These are phyloP conservation scores for Aldabrachelys gigantea DNA, from an alignment of 2,113 vertebrate genomes.

Conservation along the genomic window DNA sequence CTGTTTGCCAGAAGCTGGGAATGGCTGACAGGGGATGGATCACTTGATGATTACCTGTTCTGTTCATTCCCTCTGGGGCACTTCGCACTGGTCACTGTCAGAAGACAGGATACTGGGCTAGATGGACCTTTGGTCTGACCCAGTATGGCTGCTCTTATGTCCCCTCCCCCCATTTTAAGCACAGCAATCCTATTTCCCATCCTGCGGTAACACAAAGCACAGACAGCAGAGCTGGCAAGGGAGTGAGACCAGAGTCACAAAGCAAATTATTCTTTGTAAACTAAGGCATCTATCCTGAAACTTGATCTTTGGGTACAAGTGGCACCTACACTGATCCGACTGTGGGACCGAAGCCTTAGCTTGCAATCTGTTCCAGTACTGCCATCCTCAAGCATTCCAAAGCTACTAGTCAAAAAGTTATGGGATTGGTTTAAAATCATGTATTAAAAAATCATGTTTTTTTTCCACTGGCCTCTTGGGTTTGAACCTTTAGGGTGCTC, in stretches of 20 bases:
- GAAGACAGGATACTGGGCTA: no score
- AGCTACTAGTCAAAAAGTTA: not conserved
- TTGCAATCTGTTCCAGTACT: not conserved
- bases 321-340: not conserved
- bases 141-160: no score
- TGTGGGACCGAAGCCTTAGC: not conserved
- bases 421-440: not conserved
- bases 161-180: not conserved
- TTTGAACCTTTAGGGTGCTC: not conserved
- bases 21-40: no score
- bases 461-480: not conserved
- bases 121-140: no score
- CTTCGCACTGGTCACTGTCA: no score
- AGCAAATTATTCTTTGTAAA: not conserved
- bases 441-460: not conserved
- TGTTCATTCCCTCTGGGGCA: no score
- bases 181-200: not conserved
- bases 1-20: no score
- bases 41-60: no score
- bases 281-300: not conserved
- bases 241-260: not conserved
- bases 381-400: not conserved
- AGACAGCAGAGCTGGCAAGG: not conserved
- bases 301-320: not conserved
- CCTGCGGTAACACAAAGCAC: not conserved